Conservation (phyloP, 2,113 vertebrate genomes). For the Aphyosemion australe region DNA sequence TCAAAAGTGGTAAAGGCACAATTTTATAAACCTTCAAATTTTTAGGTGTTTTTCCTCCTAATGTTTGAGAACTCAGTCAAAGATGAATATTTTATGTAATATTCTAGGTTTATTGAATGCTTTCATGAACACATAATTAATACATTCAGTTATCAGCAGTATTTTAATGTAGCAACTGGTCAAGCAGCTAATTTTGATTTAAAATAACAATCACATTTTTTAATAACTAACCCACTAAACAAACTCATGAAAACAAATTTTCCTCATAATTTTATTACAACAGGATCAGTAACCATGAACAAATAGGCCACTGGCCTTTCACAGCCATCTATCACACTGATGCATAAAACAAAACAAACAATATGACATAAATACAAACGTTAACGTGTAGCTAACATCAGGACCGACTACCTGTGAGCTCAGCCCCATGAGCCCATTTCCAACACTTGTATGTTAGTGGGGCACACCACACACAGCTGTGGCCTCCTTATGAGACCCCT, state of each 20-base stretch:
- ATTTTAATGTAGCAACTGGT: neutral
- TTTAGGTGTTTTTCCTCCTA: neutral
- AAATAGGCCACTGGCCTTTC: neutral
- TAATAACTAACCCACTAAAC: neutral
- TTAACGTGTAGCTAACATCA: slow-evolving; percentile 9
- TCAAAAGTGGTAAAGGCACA: no score
- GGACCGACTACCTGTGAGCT: slow-evolving; percentile 1
- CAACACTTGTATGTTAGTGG: neutral
- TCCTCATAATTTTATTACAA: neutral
- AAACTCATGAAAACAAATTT: neutral
- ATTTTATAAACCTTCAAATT: neutral
- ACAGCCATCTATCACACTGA: neutral
- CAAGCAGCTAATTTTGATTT: neutral
- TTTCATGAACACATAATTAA: neutral
- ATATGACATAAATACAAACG: slow-evolving; percentile 4
- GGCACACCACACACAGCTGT: slow-evolving; percentile 35
- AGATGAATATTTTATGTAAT: neutral
- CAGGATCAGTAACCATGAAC: neutral
- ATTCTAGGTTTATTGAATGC: neutral
- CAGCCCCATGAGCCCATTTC: slow-evolving; percentile 6
- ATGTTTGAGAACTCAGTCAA: neutral
- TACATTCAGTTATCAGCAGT: neutral
- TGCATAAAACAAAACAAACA: neutral
- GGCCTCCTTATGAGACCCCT: slow-evolving; percentile 21
- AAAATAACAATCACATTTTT: neutral